phyloP scores from a whole-genome alignment of 2,113 vertebrate species.

The Indicator maculatus region DNA sequence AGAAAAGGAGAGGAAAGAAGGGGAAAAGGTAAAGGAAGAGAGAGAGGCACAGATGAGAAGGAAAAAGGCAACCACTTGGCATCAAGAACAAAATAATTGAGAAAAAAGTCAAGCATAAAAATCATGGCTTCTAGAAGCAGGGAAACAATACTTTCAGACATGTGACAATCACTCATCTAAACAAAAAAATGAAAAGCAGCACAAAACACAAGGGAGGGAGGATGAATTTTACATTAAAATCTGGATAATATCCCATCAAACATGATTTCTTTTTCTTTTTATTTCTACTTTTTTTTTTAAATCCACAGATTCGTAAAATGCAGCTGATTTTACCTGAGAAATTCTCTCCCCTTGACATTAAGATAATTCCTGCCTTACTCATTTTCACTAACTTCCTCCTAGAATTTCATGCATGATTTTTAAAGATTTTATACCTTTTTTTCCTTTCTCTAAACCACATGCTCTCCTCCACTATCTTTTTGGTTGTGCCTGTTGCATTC shows the following conservation, averaged over 20 bases:
- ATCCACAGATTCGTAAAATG: not conserved
- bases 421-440: too few relatives aligned
- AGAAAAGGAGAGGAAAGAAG: not conserved
- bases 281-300: not conserved
- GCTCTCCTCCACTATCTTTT: not conserved
- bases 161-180: not conserved
- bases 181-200: not conserved
- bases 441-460: not conserved
- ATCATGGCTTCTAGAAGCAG: not conserved
- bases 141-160: not conserved
- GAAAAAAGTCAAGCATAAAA: not conserved
- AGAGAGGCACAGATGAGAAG: not conserved
- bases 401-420: not conserved
- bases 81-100: not conserved
- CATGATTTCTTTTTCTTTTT: not conserved
- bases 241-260: not conserved
- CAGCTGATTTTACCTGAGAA: not conserved
- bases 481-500: not conserved
- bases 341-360: not conserved
- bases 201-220: not conserved
- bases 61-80: not conserved
- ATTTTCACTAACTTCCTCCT: not conserved
- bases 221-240: not conserved
- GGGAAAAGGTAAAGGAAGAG: not conserved
- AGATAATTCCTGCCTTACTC: not conserved